A percentile compares a stretch with the other conserved stretches of the same genome.
Evolutionary conservation across 2,113 vertebrate species (phyloP).

Genomic region (Clarias magur): DNA sequence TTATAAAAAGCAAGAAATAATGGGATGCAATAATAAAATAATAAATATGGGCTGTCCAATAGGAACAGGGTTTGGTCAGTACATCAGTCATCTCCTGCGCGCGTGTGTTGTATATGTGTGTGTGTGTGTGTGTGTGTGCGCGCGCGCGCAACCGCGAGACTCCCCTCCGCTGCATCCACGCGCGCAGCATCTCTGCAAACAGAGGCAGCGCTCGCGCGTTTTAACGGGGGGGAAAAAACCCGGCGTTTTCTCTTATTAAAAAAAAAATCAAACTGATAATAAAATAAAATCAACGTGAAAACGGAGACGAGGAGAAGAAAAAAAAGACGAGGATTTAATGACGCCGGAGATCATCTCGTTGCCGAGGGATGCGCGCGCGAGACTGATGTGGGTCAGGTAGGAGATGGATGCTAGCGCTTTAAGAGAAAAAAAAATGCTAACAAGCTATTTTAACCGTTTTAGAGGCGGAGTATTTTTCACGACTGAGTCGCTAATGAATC

Average conservation of each 20-base stretch:
- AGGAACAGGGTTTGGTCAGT: neutral
- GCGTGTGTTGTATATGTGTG: neutral
- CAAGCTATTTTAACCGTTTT: neutral
- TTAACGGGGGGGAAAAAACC: neutral
- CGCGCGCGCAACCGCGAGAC: neutral
- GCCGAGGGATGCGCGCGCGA: constrained; percentile 1
- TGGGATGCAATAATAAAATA: neutral
- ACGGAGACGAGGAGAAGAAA: neutral
- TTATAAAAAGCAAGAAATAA: neutral
- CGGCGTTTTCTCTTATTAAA: neutral
- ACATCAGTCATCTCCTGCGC: constrained; percentile 20
- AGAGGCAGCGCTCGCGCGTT: constrained; percentile 24
- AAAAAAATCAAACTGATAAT: neutral
- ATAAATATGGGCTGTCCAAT: neutral
- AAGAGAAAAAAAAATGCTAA: neutral
- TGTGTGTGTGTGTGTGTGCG: neutral
- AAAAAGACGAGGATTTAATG: neutral
- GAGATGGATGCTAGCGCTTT: constrained; percentile 29
- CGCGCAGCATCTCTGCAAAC: constrained; percentile 42
- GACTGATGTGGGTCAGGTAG: constrained; percentile 29
- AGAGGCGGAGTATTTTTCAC: neutral
- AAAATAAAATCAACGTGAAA: neutral
- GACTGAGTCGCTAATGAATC: neutral
- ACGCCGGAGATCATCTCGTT: neutral
- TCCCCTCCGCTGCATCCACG: constrained; percentile 27